These are phyloP conservation scores for Perithous albicinctus DNA, from an alignment of 2,888 invertebrate species.

Conservation along the genomic window DNA sequence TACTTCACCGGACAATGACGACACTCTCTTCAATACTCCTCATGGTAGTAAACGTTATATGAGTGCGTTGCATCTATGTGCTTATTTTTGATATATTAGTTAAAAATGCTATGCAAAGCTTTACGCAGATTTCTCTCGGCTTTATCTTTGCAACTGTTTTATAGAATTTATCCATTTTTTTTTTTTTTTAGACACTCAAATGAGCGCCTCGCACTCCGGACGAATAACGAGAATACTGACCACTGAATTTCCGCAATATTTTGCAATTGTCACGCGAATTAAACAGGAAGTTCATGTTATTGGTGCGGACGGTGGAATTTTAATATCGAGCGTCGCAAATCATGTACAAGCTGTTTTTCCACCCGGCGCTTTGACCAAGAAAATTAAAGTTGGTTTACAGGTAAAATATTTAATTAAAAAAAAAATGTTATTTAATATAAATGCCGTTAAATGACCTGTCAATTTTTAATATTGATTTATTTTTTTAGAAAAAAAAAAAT, in stretches of 20 bases:
- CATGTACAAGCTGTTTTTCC: slow-evolving; percentile 94
- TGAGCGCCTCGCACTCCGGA: slow-evolving; percentile 85
- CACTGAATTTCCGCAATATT: slow-evolving; percentile 99
- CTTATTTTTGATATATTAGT: slow-evolving; percentile 39
- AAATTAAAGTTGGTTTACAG: slow-evolving; percentile 98
- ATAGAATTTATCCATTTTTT: not conserved
- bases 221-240: slow-evolving; percentile 97
- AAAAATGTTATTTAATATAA: no score
- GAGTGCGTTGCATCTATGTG: slow-evolving; percentile 58
- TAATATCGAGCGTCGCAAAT: slow-evolving; percentile 95
- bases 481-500: no score
- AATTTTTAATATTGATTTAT: no score
- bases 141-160: not conserved
- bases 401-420: slow-evolving; percentile 84
- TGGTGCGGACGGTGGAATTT: slow-evolving; percentile 98
- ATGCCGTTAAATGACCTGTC: no score
- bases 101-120: slow-evolving; percentile 8
- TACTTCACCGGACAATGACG: slow-evolving; percentile 87
- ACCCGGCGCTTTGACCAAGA: slow-evolving; percentile 98
- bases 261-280: slow-evolving; percentile 97
- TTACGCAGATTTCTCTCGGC: not conserved
- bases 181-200: slow-evolving; percentile 78
- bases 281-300: slow-evolving; percentile 98
- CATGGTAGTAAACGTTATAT: slow-evolving; percentile 87
- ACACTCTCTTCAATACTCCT: slow-evolving; percentile 87